Percentiles rank a stretch among this genome's conserved stretches.
Evolutionary conservation across 2,113 vertebrate species (phyloP).

Genomic region (Cinclus cinclus): DNA sequence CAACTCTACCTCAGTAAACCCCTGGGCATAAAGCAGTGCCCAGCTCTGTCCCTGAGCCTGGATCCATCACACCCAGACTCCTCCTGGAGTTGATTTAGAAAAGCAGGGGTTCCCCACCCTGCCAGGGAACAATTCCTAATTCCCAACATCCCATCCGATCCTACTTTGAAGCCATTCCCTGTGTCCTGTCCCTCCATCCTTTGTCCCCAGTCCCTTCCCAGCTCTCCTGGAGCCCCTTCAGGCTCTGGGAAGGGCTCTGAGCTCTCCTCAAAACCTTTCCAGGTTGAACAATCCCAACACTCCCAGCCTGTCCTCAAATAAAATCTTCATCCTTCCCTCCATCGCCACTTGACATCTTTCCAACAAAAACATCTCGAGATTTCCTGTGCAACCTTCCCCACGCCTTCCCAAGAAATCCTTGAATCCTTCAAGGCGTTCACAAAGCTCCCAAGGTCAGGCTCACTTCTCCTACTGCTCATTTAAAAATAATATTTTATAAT

Average conservation of each 20-base stretch:
- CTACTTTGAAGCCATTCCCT: neutral
- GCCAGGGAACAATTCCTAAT: neutral
- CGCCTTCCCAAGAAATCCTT: neutral
- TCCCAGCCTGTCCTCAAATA: neutral
- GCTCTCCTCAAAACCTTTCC: neutral
- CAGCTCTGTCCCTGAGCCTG: neutral
- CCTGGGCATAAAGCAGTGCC: neutral
- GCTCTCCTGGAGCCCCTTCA: neutral
- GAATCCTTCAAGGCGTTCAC: neutral
- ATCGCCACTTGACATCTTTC: neutral
- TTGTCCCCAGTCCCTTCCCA: neutral
- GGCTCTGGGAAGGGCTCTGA: neutral
- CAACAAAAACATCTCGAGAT: neutral
- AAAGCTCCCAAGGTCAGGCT: neutral
- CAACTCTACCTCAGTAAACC: neutral
- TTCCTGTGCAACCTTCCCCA: neutral
- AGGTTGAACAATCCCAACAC: neutral
- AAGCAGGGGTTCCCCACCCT: neutral
- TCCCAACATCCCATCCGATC: too few relatives aligned
- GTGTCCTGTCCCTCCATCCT: fast-evolving
- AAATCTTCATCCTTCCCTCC: neutral
- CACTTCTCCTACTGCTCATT: neutral
- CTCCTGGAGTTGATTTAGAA: neutral
- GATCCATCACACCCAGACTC: neutral
- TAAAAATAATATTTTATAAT: fast-evolving